A percentile compares a stretch with the other conserved stretches of the same genome.
phyloP scores from a whole-genome alignment of 2,113 vertebrate genomes.

The Excalfactoria chinensis region DNA sequence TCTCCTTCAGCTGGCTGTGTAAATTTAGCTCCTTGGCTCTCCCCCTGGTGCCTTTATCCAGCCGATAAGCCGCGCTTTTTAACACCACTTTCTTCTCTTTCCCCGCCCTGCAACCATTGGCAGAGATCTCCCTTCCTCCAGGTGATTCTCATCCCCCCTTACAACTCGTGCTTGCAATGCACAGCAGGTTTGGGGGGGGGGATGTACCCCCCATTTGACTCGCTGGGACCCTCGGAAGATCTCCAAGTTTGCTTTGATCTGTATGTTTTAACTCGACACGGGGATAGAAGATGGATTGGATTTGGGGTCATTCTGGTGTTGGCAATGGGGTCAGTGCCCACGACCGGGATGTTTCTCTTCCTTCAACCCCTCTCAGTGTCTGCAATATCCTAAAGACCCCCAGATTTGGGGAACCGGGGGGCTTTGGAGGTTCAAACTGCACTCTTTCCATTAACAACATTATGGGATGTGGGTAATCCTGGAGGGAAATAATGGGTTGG shows the following conservation, averaged over 20 bases:
- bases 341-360: not conserved
- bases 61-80: not conserved
- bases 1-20: not conserved
- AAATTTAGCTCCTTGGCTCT: not conserved
- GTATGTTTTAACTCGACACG: rapidly evolving
- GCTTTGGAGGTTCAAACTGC: not conserved
- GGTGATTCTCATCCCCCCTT: not conserved
- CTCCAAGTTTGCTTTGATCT: not conserved
- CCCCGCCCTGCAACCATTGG: not conserved
- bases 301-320: not conserved
- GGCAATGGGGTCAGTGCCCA: not conserved
- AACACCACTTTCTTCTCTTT: not conserved
- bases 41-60: not conserved
- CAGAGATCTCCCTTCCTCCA: not conserved
- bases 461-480: rapidly evolving
- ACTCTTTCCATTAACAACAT: rapidly evolving
- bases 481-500: rapidly evolving
- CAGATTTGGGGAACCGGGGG: not conserved
- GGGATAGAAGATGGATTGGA: not conserved
- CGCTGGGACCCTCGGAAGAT: not conserved
- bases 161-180: not conserved
- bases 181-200: not conserved
- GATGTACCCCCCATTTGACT: not conserved
- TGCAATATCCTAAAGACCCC: not conserved
- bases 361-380: not conserved